A percentile compares a stretch with the other conserved stretches of the same genome.
Evolutionary conservation across 2,113 vertebrate genomes (phyloP).

Genomic region (Pomatorhinus ruficollis): DNA sequence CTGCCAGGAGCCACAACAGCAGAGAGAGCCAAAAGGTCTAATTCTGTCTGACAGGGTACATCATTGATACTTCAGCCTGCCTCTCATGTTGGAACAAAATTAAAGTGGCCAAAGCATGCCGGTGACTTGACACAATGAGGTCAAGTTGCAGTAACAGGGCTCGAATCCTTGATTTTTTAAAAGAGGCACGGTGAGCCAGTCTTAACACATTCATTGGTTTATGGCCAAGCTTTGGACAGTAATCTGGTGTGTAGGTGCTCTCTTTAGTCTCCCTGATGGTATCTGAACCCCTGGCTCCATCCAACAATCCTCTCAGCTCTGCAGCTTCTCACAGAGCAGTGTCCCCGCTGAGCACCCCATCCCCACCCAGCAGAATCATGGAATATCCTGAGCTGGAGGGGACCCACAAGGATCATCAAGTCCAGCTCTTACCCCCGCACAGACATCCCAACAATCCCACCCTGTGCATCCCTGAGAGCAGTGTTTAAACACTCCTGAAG

Average conservation of each 20-base stretch:
- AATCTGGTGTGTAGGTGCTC: neutral
- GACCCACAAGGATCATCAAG: accelerated
- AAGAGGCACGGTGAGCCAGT: neutral
- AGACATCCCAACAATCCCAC: neutral
- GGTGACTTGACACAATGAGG: constrained; percentile 67
- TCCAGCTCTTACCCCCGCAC: neutral
- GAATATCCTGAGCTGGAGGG: neutral
- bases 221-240: neutral
- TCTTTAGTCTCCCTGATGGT: neutral
- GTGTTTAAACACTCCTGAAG: accelerated
- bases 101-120: constrained; percentile 40
- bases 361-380: neutral
- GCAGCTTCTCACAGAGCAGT: neutral
- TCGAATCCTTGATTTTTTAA: neutral
- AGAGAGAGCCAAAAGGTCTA: constrained; percentile 26
- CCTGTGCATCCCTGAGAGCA: accelerated
- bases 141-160: neutral
- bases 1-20: constrained; percentile 44
- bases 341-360: neutral
- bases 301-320: accelerated
- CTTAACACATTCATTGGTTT: neutral
- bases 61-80: constrained; percentile 51
- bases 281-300: neutral
- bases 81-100: constrained; percentile 34
- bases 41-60: constrained; percentile 44